Percentiles rank a stretch among this genome's conserved stretches.
phyloP scores from a whole-genome alignment of 2,797 vertebrate species.

The Sebastes melanostomus region DNA sequence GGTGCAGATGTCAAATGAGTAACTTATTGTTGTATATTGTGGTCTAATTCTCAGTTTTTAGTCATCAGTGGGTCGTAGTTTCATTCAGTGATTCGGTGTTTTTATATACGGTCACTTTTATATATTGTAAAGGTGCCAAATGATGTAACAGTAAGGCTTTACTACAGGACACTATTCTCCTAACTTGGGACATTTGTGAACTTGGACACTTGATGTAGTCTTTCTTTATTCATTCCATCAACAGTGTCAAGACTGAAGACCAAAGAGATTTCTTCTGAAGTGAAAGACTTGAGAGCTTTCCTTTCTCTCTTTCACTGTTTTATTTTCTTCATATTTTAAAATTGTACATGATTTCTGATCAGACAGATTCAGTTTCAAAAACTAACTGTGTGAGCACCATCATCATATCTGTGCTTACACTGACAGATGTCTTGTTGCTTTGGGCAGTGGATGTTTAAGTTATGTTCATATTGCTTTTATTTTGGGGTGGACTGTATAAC shows the following conservation, averaged over 20 bases:
- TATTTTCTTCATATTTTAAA: background rate
- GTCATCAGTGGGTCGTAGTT: background rate
- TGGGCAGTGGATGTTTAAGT: background rate
- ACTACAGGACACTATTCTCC: constrained; percentile 12
- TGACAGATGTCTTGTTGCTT: background rate
- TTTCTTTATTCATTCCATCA: constrained; percentile 13
- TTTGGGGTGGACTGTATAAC: constrained; percentile 10
- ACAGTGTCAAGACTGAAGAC: constrained; percentile 41
- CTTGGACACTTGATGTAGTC: constrained; percentile 21
- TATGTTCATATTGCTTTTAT: constrained; percentile 15
- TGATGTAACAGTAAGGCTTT: constrained; percentile 28
- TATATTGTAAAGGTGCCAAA: constrained; percentile 46
- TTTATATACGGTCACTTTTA: constrained; percentile 34
- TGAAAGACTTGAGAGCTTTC: background rate
- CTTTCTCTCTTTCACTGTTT: background rate
- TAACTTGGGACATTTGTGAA: constrained; percentile 19
- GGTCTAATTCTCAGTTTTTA: constrained; percentile 24
- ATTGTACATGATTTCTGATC: background rate
- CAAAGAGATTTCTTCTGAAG: constrained; percentile 44
- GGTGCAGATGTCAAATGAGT: constrained; percentile 4
- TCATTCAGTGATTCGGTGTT: constrained; percentile 10
- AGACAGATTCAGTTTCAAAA: background rate
- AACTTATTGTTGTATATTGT: constrained; percentile 14
- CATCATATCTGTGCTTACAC: background rate
- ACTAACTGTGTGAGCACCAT: background rate